Conservation (phyloP, 2,888 invertebrate genomes). For the Quadroppia sp. region DNA sequence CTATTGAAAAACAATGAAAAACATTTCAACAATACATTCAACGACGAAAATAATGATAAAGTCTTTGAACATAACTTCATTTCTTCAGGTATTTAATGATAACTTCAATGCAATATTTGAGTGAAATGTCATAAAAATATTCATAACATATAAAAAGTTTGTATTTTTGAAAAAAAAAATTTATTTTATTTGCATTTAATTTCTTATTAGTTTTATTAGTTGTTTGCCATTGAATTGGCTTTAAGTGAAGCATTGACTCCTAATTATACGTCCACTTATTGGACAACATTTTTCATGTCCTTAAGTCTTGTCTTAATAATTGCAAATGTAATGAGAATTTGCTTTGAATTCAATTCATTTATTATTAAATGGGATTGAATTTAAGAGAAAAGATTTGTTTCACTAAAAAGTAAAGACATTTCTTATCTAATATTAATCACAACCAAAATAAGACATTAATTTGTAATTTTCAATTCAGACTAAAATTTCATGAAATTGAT, state of each 20-base stretch:
- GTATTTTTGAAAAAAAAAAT: not conserved
- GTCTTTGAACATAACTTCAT: not conserved
- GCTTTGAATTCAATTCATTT: not conserved
- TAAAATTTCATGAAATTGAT: no score
- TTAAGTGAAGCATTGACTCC: slow-evolving; percentile 11
- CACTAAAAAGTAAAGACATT: no score
- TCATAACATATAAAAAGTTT: not conserved
- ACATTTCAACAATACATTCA: not conserved
- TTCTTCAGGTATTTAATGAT: not conserved
- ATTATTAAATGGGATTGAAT: slow-evolving; percentile 1
- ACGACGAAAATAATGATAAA: not conserved
- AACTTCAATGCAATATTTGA: not conserved
- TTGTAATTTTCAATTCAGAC: not conserved
- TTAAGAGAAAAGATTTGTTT: not conserved
- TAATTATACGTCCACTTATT: not conserved
- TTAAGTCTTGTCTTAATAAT: not conserved
- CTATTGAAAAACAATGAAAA: not conserved
- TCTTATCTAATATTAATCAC: no score
- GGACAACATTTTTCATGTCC: slow-evolving; percentile 21
- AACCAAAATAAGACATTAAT: not conserved
- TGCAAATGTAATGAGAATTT: not conserved
- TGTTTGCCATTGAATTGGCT: not conserved
- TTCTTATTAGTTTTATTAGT: no score
- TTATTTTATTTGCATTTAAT: not conserved
- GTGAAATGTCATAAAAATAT: not conserved